phyloP scores from a whole-genome alignment of 2,113 vertebrate genomes.

The Vidua macroura region DNA sequence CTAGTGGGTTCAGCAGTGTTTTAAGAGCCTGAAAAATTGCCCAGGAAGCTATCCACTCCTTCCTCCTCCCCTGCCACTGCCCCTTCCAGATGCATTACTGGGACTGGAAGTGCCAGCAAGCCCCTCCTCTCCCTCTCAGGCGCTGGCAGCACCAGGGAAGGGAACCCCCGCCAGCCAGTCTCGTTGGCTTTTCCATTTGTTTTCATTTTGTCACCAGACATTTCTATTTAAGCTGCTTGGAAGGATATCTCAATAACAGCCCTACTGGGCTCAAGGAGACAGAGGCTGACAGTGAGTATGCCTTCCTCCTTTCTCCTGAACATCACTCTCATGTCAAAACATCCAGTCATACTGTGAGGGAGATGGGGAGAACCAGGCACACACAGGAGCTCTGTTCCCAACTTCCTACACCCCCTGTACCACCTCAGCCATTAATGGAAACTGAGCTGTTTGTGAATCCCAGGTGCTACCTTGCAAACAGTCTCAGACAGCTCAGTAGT shows the following conservation, averaged over 20 bases:
- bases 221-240: constrained; percentile 64
- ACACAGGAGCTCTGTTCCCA: neutral
- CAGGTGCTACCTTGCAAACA: neutral
- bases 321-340: neutral
- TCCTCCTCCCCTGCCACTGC: neutral
- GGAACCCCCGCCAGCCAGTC: neutral
- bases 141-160: neutral
- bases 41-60: neutral
- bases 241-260: constrained; percentile 65
- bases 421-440: neutral
- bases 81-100: neutral
- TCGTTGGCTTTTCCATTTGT: constrained; percentile 48
- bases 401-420: neutral
- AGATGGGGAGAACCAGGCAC: neutral
- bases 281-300: neutral
- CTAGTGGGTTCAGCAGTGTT: neutral
- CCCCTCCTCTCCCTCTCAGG: constrained; percentile 36
- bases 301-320: neutral
- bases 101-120: constrained; percentile 21
- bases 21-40: constrained; percentile 14
- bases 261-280: constrained; percentile 20
- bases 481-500: neutral
- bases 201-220: constrained; percentile 69
- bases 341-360: neutral
- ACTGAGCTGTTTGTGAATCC: neutral